These are phyloP conservation scores for Scomber scombrus DNA, from an alignment of 2,113 vertebrate species.

Conservation along the genomic window DNA sequence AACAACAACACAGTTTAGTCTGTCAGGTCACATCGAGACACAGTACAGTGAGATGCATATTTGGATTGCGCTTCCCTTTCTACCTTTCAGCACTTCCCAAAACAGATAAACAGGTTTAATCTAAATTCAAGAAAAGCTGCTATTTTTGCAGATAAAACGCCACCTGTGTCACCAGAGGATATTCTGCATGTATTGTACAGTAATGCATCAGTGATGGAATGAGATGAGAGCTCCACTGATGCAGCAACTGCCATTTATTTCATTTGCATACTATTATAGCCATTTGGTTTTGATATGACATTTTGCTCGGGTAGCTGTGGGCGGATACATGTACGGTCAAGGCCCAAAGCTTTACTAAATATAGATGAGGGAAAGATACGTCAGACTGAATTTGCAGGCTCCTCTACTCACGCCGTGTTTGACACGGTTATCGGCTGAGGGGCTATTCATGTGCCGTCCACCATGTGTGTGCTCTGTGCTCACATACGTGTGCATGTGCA, in stretches of 20 bases:
- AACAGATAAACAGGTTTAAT: constrained; percentile 1
- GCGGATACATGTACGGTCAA: constrained; percentile 49
- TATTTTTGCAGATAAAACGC: not conserved
- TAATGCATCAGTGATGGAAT: not conserved
- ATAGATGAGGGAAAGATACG: constrained; percentile 66
- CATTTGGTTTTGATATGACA: constrained; percentile 64
- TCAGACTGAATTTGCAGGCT: constrained; percentile 65
- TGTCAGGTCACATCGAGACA: constrained; percentile 46
- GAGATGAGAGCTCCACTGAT: constrained; percentile 37
- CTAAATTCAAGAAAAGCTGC: constrained; percentile 16
- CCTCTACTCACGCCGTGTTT: constrained; percentile 33
- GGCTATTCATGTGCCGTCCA: constrained; percentile 33
- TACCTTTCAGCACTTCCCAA: not conserved
- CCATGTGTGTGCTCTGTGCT: not conserved
- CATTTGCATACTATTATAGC: constrained; percentile 56
- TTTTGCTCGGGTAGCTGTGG: constrained; percentile 65
- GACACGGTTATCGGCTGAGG: constrained; percentile 49
- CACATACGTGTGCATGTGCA: not conserved
- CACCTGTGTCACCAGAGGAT: not conserved
- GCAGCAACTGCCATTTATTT: constrained; percentile 52
- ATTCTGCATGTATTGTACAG: not conserved
- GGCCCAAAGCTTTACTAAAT: constrained; percentile 73
- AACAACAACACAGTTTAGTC: constrained; percentile 56
- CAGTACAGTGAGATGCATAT: not conserved
- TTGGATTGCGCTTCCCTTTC: not conserved